phyloP scores from a whole-genome alignment of 2,113 vertebrate genomes.

The Strix uralensis region DNA sequence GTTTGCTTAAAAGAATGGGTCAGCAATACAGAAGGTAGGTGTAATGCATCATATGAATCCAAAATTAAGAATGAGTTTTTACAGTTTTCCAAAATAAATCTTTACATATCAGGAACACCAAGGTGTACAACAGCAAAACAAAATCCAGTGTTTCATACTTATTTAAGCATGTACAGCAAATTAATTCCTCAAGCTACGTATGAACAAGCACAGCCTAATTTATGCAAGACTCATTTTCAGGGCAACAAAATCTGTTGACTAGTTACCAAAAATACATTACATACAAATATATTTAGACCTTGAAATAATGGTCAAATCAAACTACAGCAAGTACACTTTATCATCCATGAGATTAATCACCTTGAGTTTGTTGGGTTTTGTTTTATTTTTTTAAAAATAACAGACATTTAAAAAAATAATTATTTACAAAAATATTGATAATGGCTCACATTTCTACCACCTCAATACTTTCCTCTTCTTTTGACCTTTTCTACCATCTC shows the following conservation, averaged over 20 bases:
- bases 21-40: background rate
- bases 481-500: background rate
- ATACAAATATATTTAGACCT: background rate
- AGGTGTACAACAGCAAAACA: background rate
- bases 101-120: background rate
- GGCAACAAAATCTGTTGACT: background rate
- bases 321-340: background rate
- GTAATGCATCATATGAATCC: background rate
- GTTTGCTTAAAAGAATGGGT: background rate
- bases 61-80: background rate
- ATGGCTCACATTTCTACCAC: slow-evolving; percentile 3
- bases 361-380: background rate
- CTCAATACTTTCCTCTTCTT: background rate
- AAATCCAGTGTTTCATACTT: slow-evolving; percentile 39
- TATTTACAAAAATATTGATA: slow-evolving; percentile 68
- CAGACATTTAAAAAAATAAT: background rate
- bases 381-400: background rate
- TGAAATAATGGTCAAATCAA: background rate
- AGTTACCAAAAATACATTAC: background rate
- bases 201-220: background rate
- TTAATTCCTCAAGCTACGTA: background rate
- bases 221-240: background rate
- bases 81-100: background rate
- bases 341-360: background rate
- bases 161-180: slow-evolving; percentile 22